Conservation (phyloP, 2,888 invertebrate species). For the Platyscelio sp. region DNA sequence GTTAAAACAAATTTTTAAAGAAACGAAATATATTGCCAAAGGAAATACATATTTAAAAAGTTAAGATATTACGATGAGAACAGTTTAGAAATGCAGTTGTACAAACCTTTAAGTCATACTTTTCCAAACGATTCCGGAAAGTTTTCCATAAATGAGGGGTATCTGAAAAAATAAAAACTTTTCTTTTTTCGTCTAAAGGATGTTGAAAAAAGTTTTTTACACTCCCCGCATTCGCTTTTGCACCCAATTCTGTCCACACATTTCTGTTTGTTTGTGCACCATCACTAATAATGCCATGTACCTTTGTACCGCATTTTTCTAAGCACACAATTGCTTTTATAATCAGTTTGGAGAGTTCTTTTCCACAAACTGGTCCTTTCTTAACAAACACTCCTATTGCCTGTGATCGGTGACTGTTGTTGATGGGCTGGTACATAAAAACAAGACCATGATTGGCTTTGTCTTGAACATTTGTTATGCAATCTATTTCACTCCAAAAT, state of each 20-base stretch:
- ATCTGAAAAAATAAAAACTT: background rate
- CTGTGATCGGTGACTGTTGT: constrained; percentile 37
- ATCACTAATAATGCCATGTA: constrained; percentile 9
- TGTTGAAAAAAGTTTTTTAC: constrained; percentile 17
- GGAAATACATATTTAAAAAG: background rate
- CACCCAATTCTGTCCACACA: background rate
- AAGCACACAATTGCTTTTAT: background rate
- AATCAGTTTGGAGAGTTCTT: background rate
- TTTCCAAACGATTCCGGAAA: background rate
- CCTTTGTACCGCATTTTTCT: constrained; percentile 2
- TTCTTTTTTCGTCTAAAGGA: constrained; percentile 6
- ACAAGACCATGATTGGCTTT: constrained; percentile 69
- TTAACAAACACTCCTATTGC: constrained; percentile 5
- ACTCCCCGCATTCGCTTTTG: background rate
- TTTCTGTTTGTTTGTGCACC: background rate
- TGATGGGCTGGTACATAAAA: constrained; percentile 68
- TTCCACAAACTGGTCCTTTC: background rate
- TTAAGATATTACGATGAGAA: too few species aligned
- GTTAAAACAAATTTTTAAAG: background rate
- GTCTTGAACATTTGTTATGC: constrained; percentile 18
- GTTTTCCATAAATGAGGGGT: too few species aligned
- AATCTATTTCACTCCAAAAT: constrained; percentile 58
- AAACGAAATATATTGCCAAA: background rate
- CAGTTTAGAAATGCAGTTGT: background rate
- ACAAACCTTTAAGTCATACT: constrained; percentile 1